These are phyloP conservation scores for Parazoanthus atlanticus DNA, from an alignment of 92 coral and sea anemone genomes.

Conservation along the genomic window DNA sequence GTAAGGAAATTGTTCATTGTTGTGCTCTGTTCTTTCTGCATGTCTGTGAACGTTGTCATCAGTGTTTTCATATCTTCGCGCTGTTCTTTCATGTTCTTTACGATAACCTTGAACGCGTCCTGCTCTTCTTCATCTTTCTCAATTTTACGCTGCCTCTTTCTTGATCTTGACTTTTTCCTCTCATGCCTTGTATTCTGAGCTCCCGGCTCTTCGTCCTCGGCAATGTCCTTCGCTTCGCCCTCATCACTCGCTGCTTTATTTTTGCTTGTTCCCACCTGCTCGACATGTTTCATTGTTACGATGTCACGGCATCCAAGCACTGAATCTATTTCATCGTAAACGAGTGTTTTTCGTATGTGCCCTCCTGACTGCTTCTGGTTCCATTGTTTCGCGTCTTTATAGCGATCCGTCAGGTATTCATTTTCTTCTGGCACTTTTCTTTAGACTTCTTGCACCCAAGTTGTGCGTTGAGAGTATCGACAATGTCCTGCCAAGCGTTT, in stretches of 20 bases:
- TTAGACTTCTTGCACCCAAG: conserved; percentile 32
- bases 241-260: background rate
- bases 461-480: conserved; percentile 45
- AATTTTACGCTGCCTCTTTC: conserved; percentile 26
- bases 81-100: conserved; percentile 47
- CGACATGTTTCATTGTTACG: conserved; percentile 57
- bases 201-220: background rate
- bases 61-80: conserved; percentile 42
- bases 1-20: conserved; percentile 42
- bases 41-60: conserved; percentile 36
- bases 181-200: conserved; percentile 14
- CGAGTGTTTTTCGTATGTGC: conserved; percentile 44
- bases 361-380: conserved; percentile 60
- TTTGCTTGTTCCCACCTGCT: conserved; percentile 43
- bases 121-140: conserved; percentile 31
- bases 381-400: conserved; percentile 61
- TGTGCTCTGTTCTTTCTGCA: conserved; percentile 38
- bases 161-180: conserved; percentile 32
- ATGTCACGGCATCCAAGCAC: conserved; percentile 68
- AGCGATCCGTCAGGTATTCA: conserved; percentile 64
- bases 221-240: background rate
- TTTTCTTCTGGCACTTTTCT: conserved; percentile 57
- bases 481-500: conserved; percentile 60
- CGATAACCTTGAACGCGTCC: conserved; percentile 27
- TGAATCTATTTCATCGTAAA: conserved; percentile 50